Evolutionary conservation across 1,140 invertebrate genomes (phyloP), one percentile per base, ranked within the genome.

Genomic region (Trachymyrmex septentrionalis): DNA sequence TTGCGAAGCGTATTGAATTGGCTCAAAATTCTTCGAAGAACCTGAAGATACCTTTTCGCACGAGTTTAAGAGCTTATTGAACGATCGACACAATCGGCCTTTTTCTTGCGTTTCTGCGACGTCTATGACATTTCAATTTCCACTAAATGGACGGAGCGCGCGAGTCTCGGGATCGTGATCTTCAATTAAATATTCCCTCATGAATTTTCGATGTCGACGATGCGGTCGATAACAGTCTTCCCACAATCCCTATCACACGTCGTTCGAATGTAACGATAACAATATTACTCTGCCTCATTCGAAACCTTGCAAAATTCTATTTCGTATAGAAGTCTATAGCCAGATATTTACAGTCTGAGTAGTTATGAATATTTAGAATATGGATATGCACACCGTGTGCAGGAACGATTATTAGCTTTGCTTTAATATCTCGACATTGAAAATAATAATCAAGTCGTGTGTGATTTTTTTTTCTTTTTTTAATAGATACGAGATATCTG

Each of bases 181-280:
- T 34, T 84, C 55, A 84, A 84, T 84, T 84, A 84, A 84, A 84
- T 73, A 61, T 84, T 61, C n/a, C 14, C 53, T 84, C 57, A 48
- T 75, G 55, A 84, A 84, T 84, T 73, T 84, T 84, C 38, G 38
- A 84, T 50, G 55, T 61, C 55, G n/a, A 73, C 69, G 24, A 34
- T 21, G 38, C 34, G 67, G 53, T 82, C 80, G 55, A 82, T 82
- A 82, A 73, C 67, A 44, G 66, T 72, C 64, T 55, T 24, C 24
- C 55, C 21, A 71, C 66, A 81, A 59, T 71, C 14, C 30, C 50
- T 2, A 5, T 6, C 24, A 27, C 14, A 24, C 34, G 55, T 48
- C 53, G 80, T 75, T 63, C 27, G 10, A 59, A 57, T 48, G 34
- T 73, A 84, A 84, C 55, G 55, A 84, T 73, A 73, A 82, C 67